These are phyloP conservation scores for Chunga burmeisteri DNA, from an alignment of 2,113 vertebrate species.

Conservation along the genomic window DNA sequence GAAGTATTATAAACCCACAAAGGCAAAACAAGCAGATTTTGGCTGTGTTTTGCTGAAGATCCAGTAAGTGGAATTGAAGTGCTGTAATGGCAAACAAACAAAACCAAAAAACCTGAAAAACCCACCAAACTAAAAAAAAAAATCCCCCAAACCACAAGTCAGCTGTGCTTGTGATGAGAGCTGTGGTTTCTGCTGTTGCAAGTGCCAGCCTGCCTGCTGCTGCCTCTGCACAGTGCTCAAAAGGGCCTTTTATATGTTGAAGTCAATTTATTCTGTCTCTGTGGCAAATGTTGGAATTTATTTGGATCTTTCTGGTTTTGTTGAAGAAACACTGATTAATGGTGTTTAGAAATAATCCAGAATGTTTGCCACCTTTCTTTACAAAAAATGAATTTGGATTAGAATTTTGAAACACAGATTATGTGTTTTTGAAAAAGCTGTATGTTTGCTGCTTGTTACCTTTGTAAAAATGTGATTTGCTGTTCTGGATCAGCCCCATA, in stretches of 20 bases:
- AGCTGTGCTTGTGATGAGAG: not conserved
- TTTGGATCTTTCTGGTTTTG: not conserved
- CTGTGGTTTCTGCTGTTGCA: not conserved
- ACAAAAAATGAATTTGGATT: not conserved
- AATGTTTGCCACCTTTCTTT: not conserved
- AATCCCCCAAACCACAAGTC: no score
- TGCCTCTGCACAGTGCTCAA: not conserved
- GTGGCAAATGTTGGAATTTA: not conserved
- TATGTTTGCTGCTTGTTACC: accelerated
- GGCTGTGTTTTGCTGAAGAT: not conserved
- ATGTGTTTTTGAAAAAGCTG: not conserved
- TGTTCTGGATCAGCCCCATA: not conserved
- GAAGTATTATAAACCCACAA: not conserved
- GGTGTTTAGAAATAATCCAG: not conserved
- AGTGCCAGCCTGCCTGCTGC: not conserved
- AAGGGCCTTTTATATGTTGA: not conserved
- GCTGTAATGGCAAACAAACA: not conserved
- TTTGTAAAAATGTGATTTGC: not conserved
- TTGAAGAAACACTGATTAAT: not conserved
- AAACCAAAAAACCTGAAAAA: no score
- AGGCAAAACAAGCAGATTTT: not conserved
- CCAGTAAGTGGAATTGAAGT: not conserved
- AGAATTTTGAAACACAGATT: not conserved
- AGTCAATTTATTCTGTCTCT: not conserved
- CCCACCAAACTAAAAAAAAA: not conserved